Base-by-base conservation (phyloP, 1,140 invertebrate genomes). In the Bactericera cockerelli region DNA sequence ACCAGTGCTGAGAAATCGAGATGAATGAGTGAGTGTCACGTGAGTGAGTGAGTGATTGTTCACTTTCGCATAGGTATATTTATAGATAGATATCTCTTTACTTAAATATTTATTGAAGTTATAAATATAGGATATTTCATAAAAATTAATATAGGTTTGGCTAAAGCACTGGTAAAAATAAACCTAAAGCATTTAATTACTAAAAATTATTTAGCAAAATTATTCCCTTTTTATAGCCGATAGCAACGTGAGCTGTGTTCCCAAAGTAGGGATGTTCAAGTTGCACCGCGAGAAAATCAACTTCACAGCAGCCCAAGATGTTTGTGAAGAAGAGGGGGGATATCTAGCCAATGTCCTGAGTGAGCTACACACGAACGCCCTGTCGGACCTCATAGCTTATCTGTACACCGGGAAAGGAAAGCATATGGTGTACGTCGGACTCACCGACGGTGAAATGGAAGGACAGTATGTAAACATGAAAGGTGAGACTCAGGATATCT, bases 321-420 rank as follows among this genome's bases (percentile, higher is more conserved):
- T 65, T 4, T 84, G 82, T 63, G 67, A 68, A 59, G 75, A 76
- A 56, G 66, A 74, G 14, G 77, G 75, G 57, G 76, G 73, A 8
- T 72, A 75, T 21, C 70, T 83, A 4, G 79, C 81, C 1, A 76
- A 81, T 59, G 67, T 81, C 36, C 70, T 70, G 14, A 78, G 72
- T 54, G 79, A 81, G 53, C 68, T 74, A 22, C 68, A 79, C 55
- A 83, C 79, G 0, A 74, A 76, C 57, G 67, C 70, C 1, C 65
- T 82, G n/a, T 59, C 60, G 4, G 42, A 25, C 19, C 31, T 57
- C 21, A 39, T 58, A 4, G n/a, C 62, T 1, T 56, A 36, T 24
- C 24, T 63, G 3, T 56, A 58, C 3, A 65, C 77, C 21, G 63
- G 67, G 1, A 63, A 64, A 0, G 63, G 63, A 2, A 63, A 65